Evolutionary conservation across 1,140 invertebrate species (phyloP), one percentile per base, ranked within the genome.

Genomic region (Drosophila bipectinata): DNA sequence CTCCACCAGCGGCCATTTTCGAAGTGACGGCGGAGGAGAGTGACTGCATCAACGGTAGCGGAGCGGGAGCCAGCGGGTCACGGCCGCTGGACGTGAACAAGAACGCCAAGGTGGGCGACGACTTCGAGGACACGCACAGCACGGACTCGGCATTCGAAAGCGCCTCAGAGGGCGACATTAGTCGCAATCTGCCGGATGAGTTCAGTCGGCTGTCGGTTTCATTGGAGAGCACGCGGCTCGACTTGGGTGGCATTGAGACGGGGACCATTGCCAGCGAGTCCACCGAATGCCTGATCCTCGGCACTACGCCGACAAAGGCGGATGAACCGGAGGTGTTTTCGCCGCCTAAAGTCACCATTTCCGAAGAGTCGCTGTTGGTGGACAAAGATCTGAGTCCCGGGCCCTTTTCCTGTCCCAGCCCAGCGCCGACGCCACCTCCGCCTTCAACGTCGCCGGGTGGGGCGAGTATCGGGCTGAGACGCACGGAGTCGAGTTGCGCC

Each of bases 111-210:
- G 53, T 53, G 14, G 77, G 39, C 4, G 90, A 91, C 30, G 90
- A 91, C 32, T 91, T 80, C 24, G 90, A 91, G 64, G 90, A 91
- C 56, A 91, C 90, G 48, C 90, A 91, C 64, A 91, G 90, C 68
- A 91, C 84, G n/a, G 90, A 91, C 64, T 91, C 90, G 53, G 90
- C 90, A 26, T 91, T 91, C 15, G 90, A 91, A 62, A 91, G 90
- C 51, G 87, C 90, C 3, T 91, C 90, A 2, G 90, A 91, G 14
- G 90, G 90, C 9, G 90, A 91, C 45, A 91, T 91, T 0, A 91
- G 90, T 79, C 78, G 90, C n/a, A 77, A 91, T 62, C 39, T 91
- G 56, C 90, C 90, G 0, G 90, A 91, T 12, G 90, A 91, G 64
- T 91, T 91, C 55, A 91, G 85, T 62, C 58, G 90, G 0, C 41